Conservation (phyloP, 2,113 vertebrate species). For the Neomonachus schauinslandi region DNA sequence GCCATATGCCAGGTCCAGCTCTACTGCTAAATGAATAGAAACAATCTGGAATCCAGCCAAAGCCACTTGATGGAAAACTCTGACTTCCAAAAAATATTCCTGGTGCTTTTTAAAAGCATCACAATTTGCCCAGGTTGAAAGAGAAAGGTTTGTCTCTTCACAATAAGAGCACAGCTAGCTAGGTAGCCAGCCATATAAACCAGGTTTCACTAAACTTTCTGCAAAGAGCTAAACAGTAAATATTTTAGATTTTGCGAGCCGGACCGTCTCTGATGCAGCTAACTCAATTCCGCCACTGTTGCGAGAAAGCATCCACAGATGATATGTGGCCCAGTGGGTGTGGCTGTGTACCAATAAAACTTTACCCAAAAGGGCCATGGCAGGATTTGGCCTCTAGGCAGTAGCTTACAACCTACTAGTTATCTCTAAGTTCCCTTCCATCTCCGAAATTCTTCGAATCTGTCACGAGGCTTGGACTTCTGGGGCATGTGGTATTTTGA, state of each 20-base stretch:
- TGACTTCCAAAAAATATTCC: slow-evolving; percentile 79
- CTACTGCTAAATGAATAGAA: slow-evolving; percentile 89
- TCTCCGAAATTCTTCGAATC: neutral
- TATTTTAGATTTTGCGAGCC: neutral
- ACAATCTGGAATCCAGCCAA: slow-evolving; percentile 92
- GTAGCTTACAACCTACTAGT: neutral
- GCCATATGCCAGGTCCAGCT: slow-evolving; percentile 81
- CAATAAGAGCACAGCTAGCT: neutral
- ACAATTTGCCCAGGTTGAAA: slow-evolving; percentile 41
- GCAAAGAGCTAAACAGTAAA: neutral
- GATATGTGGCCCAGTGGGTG: no score
- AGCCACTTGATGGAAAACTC: slow-evolving; percentile 84
- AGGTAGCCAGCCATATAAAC: neutral
- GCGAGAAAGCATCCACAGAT: neutral
- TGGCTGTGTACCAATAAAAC: neutral
- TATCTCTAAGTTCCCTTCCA: neutral
- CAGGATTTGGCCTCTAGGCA: neutral
- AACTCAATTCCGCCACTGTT: neutral
- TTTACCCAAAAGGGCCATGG: neutral
- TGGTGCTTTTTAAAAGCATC: slow-evolving; percentile 79
- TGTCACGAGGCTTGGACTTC: neutral
- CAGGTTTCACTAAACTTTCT: neutral
- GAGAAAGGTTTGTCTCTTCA: slow-evolving; percentile 50
- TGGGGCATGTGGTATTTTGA: neutral
- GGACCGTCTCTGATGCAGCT: neutral